A percentile compares a stretch with the other conserved stretches of the same genome.
Conservation (phyloP, 2,797 vertebrate species). For the Glyptemys insculpta region DNA sequence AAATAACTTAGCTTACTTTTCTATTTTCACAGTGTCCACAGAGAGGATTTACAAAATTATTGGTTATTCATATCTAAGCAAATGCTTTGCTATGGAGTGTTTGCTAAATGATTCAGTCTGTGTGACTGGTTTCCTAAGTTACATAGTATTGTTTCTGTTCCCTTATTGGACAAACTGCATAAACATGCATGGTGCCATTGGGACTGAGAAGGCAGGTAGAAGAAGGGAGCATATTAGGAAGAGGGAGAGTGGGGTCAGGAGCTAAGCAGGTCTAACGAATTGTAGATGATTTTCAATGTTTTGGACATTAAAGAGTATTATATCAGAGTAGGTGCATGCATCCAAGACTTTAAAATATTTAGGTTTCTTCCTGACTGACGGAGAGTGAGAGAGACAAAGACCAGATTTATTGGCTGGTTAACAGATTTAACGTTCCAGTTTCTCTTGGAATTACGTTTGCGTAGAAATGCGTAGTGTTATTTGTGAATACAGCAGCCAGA, state of each 20-base stretch:
- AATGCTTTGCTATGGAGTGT: neutral
- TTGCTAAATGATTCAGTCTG: neutral
- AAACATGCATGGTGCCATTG: neutral
- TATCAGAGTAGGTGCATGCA: neutral
- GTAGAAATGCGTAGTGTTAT: neutral
- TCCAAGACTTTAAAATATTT: neutral
- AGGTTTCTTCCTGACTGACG: neutral
- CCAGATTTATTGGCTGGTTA: slow-evolving; percentile 2
- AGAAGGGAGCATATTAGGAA: neutral
- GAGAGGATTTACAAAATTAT: neutral
- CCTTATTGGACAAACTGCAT: neutral
- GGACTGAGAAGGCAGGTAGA: neutral
- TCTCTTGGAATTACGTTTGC: neutral
- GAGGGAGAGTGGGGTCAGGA: neutral
- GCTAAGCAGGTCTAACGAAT: neutral
- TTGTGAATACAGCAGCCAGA: slow-evolving; percentile 30
- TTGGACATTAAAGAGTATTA: neutral
- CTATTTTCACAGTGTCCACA: neutral
- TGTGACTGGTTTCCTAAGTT: neutral
- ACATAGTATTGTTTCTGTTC: neutral
- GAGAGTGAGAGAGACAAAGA: fast-evolving
- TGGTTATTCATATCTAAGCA: neutral
- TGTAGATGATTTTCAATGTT: neutral
- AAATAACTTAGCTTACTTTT: neutral
- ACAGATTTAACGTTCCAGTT: neutral